A percentile compares a stretch with the other conserved stretches of the same genome.
phyloP scores from a whole-genome alignment of 2,888 invertebrate species.

The Eupithecia exiguata region DNA sequence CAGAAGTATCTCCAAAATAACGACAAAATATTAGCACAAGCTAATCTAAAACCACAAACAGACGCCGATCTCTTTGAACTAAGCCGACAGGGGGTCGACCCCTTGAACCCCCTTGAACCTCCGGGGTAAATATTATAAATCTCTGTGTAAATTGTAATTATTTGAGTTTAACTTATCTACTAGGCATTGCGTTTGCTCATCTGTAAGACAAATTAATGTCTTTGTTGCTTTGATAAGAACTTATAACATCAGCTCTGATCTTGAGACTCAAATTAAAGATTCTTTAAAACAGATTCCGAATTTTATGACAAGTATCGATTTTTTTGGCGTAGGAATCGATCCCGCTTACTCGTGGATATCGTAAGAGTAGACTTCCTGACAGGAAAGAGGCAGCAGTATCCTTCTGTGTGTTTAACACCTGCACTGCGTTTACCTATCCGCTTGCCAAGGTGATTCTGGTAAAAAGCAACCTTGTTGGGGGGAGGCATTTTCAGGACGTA shows the following conservation, averaged over 20 bases:
- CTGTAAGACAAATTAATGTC: slow-evolving; percentile 5
- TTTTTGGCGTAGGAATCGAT: too few species aligned
- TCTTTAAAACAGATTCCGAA: background rate
- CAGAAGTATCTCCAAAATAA: slow-evolving; percentile 3
- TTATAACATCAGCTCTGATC: background rate
- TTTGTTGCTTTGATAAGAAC: background rate
- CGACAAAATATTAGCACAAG: slow-evolving; percentile 16
- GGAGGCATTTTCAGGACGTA: too few species aligned
- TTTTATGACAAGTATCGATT: too few species aligned
- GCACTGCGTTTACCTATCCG: too few species aligned
- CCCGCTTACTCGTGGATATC: too few species aligned
- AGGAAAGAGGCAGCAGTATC: too few species aligned
- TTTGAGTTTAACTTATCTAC: slow-evolving; percentile 9
- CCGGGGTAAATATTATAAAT: slow-evolving; percentile 20
- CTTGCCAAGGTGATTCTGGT: too few species aligned
- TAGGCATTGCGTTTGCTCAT: slow-evolving; percentile 1
- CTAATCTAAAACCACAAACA: slow-evolving; percentile 24
- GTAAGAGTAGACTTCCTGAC: too few species aligned
- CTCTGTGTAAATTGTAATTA: slow-evolving; percentile 20
- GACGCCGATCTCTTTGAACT: slow-evolving; percentile 19
- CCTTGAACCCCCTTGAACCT: background rate
- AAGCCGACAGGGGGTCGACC: slow-evolving; percentile 1
- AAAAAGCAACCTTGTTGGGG: too few species aligned
- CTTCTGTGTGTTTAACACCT: too few species aligned
- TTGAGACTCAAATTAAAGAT: background rate